Evolutionary conservation across 2,797 vertebrate species (phyloP).

Genomic region (Alca torda): DNA sequence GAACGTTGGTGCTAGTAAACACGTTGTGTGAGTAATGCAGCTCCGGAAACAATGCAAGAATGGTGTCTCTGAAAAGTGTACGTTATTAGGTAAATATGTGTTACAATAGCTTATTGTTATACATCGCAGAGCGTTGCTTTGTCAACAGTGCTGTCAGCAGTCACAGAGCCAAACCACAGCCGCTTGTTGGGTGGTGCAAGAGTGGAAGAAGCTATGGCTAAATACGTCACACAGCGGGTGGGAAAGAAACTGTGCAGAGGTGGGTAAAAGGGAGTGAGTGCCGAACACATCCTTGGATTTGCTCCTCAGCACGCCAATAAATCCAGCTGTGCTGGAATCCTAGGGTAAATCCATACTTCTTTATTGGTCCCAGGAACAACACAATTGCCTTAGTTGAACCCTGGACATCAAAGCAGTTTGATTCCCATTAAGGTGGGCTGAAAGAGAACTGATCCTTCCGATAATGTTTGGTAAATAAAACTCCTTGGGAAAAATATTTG

Average conservation of each 20-base stretch:
- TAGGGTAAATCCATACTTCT: not conserved
- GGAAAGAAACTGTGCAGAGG: constrained; percentile 3
- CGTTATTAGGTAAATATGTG: not conserved
- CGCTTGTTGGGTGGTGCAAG: not conserved
- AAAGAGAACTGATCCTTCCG: not conserved
- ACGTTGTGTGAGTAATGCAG: not conserved
- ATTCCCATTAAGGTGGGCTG: not conserved
- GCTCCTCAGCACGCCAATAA: not conserved
- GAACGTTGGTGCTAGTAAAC: not conserved
- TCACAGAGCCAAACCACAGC: not conserved
- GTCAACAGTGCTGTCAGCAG: not conserved
- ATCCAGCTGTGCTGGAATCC: constrained; percentile 4
- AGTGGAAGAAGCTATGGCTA: constrained; percentile 9
- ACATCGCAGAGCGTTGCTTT: not conserved
- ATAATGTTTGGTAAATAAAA: not conserved
- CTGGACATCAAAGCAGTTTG: not conserved
- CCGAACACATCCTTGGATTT: not conserved
- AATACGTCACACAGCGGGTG: not conserved
- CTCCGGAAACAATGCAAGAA: not conserved
- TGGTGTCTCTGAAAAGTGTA: not conserved
- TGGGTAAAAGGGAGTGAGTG: not conserved
- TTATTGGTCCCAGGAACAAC: not conserved
- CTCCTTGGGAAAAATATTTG: not conserved
- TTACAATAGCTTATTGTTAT: not conserved
- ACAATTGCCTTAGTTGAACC: not conserved